phyloP scores from a whole-genome alignment of 2,888 invertebrate genomes.

The Melieria omissa region DNA sequence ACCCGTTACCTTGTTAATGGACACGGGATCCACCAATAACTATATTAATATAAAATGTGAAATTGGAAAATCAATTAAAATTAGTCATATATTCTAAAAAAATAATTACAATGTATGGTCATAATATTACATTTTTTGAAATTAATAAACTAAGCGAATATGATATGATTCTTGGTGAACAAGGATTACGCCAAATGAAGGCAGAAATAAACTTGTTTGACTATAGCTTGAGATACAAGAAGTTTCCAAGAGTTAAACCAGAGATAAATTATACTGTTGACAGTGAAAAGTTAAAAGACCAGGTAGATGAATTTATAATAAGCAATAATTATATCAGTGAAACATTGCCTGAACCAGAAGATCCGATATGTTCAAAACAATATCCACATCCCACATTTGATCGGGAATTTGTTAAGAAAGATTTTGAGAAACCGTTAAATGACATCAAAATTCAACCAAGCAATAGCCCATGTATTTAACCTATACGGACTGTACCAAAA shows the following conservation, averaged over 20 bases:
- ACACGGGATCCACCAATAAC: neutral
- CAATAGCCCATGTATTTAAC: no score
- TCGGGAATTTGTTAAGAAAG: constrained; percentile 27
- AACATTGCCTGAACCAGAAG: neutral
- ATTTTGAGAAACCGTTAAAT: constrained; percentile 23
- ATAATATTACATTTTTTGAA: no score
- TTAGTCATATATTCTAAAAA: no score
- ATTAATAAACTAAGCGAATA: no score
- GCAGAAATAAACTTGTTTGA: neutral
- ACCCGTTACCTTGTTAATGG: neutral
- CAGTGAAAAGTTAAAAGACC: neutral
- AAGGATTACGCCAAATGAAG: no score
- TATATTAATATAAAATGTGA: constrained; percentile 10
- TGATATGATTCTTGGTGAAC: no score
- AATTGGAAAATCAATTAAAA: neutral
- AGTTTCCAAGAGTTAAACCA: neutral
- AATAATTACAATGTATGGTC: no score
- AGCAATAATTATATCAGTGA: neutral
- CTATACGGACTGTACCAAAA: no score
- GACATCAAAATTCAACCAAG: constrained; percentile 8
- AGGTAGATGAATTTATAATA: neutral
- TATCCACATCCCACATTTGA: no score
- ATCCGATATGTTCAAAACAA: no score
- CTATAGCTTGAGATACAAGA: neutral
- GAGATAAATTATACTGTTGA: neutral